phyloP scores from a whole-genome alignment of 2,888 invertebrate genomes.

The Apomyelois bistriatella region DNA sequence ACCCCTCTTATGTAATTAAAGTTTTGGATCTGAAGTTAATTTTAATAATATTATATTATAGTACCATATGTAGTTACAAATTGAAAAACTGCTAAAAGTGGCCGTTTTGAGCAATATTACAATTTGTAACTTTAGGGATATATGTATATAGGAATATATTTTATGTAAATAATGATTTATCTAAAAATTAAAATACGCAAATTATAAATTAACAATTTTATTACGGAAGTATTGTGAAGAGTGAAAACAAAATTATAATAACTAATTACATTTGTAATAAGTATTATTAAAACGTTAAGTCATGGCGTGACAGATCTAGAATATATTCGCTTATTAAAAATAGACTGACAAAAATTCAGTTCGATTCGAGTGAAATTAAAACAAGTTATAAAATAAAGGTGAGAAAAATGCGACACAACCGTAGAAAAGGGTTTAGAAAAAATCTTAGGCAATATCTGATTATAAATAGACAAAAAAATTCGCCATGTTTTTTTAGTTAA shows the following conservation, averaged over 20 bases:
- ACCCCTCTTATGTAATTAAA: too few relatives aligned
- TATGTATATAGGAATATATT: too few relatives aligned
- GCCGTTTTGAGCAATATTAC: too few relatives aligned
- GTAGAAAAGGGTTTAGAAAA: background rate
- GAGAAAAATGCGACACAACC: background rate
- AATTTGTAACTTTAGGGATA: too few relatives aligned
- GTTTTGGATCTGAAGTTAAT: too few relatives aligned
- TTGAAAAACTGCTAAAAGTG: too few relatives aligned
- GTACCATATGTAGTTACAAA: too few relatives aligned
- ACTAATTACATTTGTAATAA: background rate
- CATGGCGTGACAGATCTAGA: background rate
- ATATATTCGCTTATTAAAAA: background rate
- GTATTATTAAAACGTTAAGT: background rate
- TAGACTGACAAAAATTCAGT: background rate
- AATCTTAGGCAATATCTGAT: background rate
- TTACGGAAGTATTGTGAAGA: background rate
- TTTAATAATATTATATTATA: too few relatives aligned
- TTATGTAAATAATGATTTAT: background rate
- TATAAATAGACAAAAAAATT: too few relatives aligned
- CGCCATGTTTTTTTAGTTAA: too few relatives aligned
- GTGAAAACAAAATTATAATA: background rate
- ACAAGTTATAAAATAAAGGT: background rate
- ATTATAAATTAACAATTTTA: slow-evolving; percentile 11
- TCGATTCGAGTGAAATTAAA: background rate
- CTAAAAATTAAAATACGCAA: background rate